Evolutionary conservation across 2,113 vertebrate species (phyloP), one percentile per base, ranked within the genome.

Genomic region (Muntiacus muntjak): DNA sequence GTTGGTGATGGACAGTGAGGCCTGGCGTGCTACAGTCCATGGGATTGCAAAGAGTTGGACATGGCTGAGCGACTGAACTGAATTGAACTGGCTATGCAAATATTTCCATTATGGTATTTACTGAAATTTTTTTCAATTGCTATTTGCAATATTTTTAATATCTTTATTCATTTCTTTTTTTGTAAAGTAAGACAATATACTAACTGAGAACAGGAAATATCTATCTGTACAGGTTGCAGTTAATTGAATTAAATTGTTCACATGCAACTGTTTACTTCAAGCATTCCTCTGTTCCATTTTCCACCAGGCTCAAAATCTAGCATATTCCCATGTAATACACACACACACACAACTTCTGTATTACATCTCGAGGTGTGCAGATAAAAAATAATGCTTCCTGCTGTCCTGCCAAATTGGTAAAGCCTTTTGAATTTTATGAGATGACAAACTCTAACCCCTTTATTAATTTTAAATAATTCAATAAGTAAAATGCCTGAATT

Each of bases 391-490:
- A 33, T 76, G 13, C 36, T 89, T 86, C 15, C 40, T 78, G 7
- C 16, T 45, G 1, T 7, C 12, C 16, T 4, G 12, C 2, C 7
- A 40, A 91, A 33, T 50, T 71, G 62, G 33, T 43, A 88, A 64
- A 79, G 50, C 4, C 78, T 1, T 71, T 14, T 78, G 50, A 64
- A 96, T 11, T 86, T 86, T 79, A 10, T 90, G 83, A 79, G 3
- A 93, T 47, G 15, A 19, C 21, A 79, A 83, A 84, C 3, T 62
- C 26, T 94, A 89, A 86, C 33, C 25, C 71, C 4, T 92, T 89
- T 76, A 86, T 91, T 85, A 87, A 96, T 15, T 89, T 96, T 79
- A 97, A 97, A 92, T 94, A 97, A 82, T 71, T 96, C 50, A 91
- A 83, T n/a, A 90, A 86, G 36, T 60, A 92, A 95, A 88, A 90